Evolutionary conservation across 1,140 invertebrate genomes (phyloP).

Genomic region (Aradophagus sp.): DNA sequence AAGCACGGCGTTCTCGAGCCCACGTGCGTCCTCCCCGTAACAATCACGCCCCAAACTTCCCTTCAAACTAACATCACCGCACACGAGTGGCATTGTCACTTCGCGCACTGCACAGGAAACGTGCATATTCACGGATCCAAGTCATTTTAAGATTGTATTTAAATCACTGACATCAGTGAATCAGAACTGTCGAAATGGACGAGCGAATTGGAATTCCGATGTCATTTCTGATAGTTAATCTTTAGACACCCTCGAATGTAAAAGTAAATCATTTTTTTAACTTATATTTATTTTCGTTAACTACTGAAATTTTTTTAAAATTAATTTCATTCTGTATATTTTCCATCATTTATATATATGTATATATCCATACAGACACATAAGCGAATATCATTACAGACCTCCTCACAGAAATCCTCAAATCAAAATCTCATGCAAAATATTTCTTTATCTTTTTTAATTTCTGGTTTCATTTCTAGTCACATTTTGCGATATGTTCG

Average conservation of each 20-base stretch:
- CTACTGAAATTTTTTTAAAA: not conserved
- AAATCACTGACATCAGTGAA: too few species aligned
- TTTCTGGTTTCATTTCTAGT: too few species aligned
- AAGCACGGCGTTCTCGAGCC: constrained; percentile 33
- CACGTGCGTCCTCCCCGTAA: constrained; percentile 27
- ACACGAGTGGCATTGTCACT: constrained; percentile 13
- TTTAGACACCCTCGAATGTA: constrained; percentile 1
- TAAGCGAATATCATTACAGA: too few species aligned
- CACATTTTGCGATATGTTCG: too few species aligned
- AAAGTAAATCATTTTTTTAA: constrained; percentile 12
- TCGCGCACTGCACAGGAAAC: constrained; percentile 5
- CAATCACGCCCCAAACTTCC: constrained; percentile 6
- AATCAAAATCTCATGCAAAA: too few species aligned
- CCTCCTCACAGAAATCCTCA: too few species aligned
- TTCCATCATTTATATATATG: too few species aligned
- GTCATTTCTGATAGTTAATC: constrained; percentile 20
- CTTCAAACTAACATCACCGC: constrained; percentile 19
- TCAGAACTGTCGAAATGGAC: not conserved
- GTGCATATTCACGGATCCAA: not conserved
- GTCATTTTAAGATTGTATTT: constrained; percentile 2
- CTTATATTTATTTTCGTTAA: too few species aligned
- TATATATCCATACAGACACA: too few species aligned
- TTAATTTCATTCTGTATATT: too few species aligned
- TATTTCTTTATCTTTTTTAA: too few species aligned
- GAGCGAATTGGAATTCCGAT: too few species aligned